A percentile compares a stretch with the other conserved stretches of the same genome.
Conservation (phyloP, 2,888 invertebrate genomes). For the Lasioglossum lativentre region DNA sequence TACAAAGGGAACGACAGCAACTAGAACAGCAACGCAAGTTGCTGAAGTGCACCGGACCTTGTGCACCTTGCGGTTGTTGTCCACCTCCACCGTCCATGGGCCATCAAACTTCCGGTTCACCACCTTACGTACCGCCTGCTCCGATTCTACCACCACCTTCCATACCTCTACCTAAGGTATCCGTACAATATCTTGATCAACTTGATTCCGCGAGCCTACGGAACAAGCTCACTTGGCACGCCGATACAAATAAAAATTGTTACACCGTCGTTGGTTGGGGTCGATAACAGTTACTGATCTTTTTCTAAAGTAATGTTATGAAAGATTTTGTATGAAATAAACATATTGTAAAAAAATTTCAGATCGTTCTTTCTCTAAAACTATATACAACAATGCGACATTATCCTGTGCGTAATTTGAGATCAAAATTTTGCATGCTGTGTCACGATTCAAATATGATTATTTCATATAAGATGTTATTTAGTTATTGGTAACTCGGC, state of each 20-base stretch:
- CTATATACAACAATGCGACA: constrained; percentile 29
- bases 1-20: constrained; percentile 86
- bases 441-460: constrained; percentile 55
- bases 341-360: constrained; percentile 59
- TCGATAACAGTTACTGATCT: constrained; percentile 8
- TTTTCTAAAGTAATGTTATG: constrained; percentile 19
- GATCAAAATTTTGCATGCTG: neutral
- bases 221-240: neutral
- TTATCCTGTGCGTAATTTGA: constrained; percentile 68
- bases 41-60: constrained; percentile 80
- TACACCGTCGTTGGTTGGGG: neutral
- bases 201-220: neutral
- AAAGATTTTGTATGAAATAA: constrained; percentile 64
- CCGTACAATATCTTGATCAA: constrained; percentile 35
- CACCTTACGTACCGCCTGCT: constrained; percentile 39
- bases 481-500: neutral
- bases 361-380: constrained; percentile 31
- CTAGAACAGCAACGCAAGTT: constrained; percentile 85
- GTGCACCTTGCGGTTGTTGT: constrained; percentile 78
- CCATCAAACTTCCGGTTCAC: constrained; percentile 30
- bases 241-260: constrained; percentile 3
- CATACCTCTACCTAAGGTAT: constrained; percentile 70
- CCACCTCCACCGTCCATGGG: constrained; percentile 68
- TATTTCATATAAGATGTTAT: constrained; percentile 60
- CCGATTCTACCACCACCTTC: constrained; percentile 44